Evolutionary conservation across 2,113 vertebrate genomes (phyloP).

Genomic region (Epinephelus fuscoguttatus): DNA sequence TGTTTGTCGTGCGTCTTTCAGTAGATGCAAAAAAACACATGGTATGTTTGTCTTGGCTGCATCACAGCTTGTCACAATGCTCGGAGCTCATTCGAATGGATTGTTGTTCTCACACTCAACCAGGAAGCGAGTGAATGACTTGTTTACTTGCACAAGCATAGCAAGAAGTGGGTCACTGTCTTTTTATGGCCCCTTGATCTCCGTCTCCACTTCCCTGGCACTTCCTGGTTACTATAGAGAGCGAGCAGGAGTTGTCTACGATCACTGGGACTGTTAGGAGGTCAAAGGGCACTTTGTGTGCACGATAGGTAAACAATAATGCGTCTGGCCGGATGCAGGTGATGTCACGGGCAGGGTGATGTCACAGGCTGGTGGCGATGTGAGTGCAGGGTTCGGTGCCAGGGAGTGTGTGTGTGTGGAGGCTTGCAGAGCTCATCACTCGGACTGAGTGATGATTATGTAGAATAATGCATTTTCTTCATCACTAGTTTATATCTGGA

Average conservation of each 20-base stretch:
- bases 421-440: slow-evolving; percentile 4
- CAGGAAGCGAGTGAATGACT: slow-evolving; percentile 54
- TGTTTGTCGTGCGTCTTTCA: not conserved
- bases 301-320: slow-evolving; percentile 51
- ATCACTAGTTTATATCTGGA: slow-evolving; percentile 14
- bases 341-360: slow-evolving; percentile 57
- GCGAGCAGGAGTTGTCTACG: not conserved
- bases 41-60: slow-evolving; percentile 5
- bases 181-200: slow-evolving; percentile 66
- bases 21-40: not conserved
- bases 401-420: slow-evolving; percentile 16
- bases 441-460: not conserved
- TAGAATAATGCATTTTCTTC: not conserved
- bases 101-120: slow-evolving; percentile 25
- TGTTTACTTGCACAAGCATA: slow-evolving; percentile 61
- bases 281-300: slow-evolving; percentile 62
- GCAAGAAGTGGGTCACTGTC: slow-evolving; percentile 52
- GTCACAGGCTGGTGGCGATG: slow-evolving; percentile 71
- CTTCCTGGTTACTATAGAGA: slow-evolving; percentile 60
- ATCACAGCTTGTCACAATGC: slow-evolving; percentile 19
- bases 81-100: slow-evolving; percentile 32
- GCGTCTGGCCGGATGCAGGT: slow-evolving; percentile 31
- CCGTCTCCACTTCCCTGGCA: slow-evolving; percentile 23
- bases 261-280: slow-evolving; percentile 26
- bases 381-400: slow-evolving; percentile 35